These are phyloP conservation scores for Pseudorasbora parva DNA, from an alignment of 2,113 vertebrate species.

Conservation along the genomic window DNA sequence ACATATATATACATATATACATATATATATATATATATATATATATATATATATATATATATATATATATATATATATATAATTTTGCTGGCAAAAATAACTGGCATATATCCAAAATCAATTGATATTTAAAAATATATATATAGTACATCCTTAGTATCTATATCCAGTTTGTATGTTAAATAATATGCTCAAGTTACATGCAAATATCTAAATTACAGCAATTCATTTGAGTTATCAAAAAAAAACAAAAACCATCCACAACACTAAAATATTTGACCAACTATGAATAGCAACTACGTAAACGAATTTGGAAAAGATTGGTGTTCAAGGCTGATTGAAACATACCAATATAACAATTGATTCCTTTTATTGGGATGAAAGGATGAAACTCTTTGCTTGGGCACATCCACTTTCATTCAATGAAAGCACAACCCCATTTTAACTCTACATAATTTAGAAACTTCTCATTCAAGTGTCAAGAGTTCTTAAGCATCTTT, in stretches of 20 bases:
- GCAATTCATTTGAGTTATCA: neutral
- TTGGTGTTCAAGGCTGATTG: neutral
- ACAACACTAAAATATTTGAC: neutral
- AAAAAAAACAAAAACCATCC: neutral
- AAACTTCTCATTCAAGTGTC: neutral
- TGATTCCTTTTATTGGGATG: neutral
- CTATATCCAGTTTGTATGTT: too few species aligned
- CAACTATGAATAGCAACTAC: neutral
- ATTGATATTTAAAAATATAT: too few species aligned
- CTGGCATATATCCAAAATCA: too few species aligned
- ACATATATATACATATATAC: too few species aligned
- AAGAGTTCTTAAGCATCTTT: constrained; percentile 9
- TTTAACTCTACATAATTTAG: constrained; percentile 15
- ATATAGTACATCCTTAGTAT: too few species aligned
- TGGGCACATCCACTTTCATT: neutral
- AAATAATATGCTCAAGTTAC: neutral
- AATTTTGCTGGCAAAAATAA: too few species aligned
- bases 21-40: too few species aligned
- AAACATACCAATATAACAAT: neutral
- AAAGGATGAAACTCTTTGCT: neutral
- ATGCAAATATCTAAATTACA: neutral
- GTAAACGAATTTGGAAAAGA: neutral
- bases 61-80: too few species aligned
- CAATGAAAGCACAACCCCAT: neutral
- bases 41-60: too few species aligned